phyloP scores from a whole-genome alignment of 2,797 vertebrate species.

The Hapalemur alaotrensis region DNA sequence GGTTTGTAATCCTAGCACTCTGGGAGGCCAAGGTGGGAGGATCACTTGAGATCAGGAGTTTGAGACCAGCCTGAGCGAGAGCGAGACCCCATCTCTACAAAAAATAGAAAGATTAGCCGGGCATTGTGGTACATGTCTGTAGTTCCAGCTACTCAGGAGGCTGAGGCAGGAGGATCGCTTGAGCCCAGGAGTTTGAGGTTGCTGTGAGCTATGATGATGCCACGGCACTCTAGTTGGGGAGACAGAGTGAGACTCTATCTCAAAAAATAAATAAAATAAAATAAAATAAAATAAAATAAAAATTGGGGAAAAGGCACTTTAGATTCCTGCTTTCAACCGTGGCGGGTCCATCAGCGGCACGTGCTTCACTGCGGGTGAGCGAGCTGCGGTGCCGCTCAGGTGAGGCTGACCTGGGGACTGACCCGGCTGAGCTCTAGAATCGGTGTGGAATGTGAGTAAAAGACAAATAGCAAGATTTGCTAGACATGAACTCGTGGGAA shows the following conservation, averaged over 20 bases:
- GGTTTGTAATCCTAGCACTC: not conserved
- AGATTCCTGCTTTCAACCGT: not conserved
- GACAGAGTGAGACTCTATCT: not conserved
- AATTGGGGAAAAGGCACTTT: not conserved
- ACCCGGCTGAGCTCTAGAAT: not conserved
- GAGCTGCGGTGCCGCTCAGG: fast-evolving
- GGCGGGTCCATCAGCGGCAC: fast-evolving
- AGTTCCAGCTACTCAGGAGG: not conserved
- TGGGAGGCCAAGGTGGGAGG: not conserved
- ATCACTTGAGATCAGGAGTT: not conserved
- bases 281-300: not conserved
- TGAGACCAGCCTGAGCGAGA: not conserved
- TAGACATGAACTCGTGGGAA: not conserved
- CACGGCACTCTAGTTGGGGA: not conserved
- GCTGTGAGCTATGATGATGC: not conserved
- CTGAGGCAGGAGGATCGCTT: not conserved
- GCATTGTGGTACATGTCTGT: fast-evolving
- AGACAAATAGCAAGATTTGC: not conserved
- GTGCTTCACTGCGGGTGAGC: not conserved
- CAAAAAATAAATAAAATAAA: not conserved
- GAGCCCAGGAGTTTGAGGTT: not conserved
- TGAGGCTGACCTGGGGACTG: not conserved
- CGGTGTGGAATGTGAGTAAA: not conserved
- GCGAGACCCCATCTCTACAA: not conserved
- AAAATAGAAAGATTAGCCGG: not conserved